Evolutionary conservation across 2,797 vertebrate genomes (phyloP), one percentile per base, ranked within the genome.

Genomic region (Ficedula albicollis): DNA sequence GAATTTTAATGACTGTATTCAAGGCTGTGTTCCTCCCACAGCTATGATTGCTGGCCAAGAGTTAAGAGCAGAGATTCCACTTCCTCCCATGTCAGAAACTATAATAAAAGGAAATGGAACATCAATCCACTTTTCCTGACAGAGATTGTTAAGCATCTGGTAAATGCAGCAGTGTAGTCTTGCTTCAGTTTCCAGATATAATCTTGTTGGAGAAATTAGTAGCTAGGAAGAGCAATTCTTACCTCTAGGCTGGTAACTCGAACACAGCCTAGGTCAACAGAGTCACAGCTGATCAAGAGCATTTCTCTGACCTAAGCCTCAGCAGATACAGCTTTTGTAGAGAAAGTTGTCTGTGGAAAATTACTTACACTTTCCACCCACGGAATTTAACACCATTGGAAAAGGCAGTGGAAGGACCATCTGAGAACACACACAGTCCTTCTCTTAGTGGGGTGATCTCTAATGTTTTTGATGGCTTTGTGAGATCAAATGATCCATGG

Each of bases 101-200:
- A 55, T 90, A 85, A 94, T 64, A 70, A 94, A 93, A 87, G 70
- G 92, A 95, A 96, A 93, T 89, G 75, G 64, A 92, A 70, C 38
- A 85, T 87, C n/a, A 55, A 67, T 93, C 49, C 66, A 4, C 55
- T 91, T 87, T 90, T 94, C 52, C 64, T 77, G 68, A 75, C 56
- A 80, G 36, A 83, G 64, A 64, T 56, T 85, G 38, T 77, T 86
- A 78, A 69, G 41, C 76, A 63, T 84, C 56, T 87, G 78, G 59
- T 63, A 89, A 90, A 88, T 29, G 22, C 39, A 87, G 22, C 41
- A 88, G 23, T 30, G 72, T 7, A 51, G 15, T 63, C 52, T 84
- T 63, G 14, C 67, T 93, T 91, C 52, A 74, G 60, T 76, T 93
- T 82, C 64, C 76, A 91, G 51, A 91, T 76, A 54, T 54, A 72